Base-by-base conservation (phyloP, 2,888 invertebrate genomes). In the Aporophyla nigra region DNA sequence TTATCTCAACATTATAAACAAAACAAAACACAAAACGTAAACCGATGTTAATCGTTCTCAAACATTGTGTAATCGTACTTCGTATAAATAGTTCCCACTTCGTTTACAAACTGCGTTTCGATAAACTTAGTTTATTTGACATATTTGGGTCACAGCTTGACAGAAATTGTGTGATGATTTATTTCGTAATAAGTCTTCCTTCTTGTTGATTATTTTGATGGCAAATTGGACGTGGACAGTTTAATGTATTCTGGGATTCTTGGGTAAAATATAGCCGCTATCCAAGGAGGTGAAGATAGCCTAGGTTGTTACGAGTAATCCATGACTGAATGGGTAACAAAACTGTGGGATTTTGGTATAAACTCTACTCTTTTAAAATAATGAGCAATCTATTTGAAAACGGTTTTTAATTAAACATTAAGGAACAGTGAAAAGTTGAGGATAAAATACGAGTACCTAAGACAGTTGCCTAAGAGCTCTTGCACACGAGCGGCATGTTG, bases 161-260 rank as follows among this genome's bases (percentile, higher is more conserved):
- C 80, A 77, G 74, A 84, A 79, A 86, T 74, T 70, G 67, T 73
- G 73, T 71, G 72, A 63, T 58, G 86, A 84, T 86, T 59, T 77
- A 76, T 90, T 90, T 87, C 24, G 87, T 71, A 63, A 61, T 80
- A 82, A 85, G 65, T 77, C 75, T 61, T 71, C 75, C 54, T 27
- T 69, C 19, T 24, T 69, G 56, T 74, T 56, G 68, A 49, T 70
- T 80, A 51, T 67, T 80, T 74, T 84, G 75, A 71, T 84, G 54
- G 65, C 54, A 69, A 77, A 80, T 82, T 82, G 58, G 27, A 76
- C 63, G 49, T 56, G 46, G 49, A 66, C 56, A 49, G 40, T 51
- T 74, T 56, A 67, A 81, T 82, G 49, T 74, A 46, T 43, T 66
- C 19, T 51, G 16, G 27, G 54, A 16, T 43, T 61, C 40, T 43